Evolutionary conservation across 1,140 invertebrate genomes (phyloP).

Genomic region (Euwallacea similis): DNA sequence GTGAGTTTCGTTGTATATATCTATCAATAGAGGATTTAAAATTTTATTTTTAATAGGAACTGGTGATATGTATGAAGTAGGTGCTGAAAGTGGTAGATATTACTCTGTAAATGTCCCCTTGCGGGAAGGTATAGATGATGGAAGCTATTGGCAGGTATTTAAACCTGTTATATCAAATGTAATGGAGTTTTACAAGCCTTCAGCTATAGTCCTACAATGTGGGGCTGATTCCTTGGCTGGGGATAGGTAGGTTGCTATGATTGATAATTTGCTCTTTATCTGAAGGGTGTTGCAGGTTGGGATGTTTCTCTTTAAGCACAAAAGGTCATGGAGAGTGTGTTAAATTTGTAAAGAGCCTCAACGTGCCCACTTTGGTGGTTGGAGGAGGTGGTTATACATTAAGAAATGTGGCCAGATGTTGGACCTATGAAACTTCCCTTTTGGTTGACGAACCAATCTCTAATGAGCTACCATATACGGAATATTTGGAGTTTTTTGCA

Average conservation of each 20-base stretch:
- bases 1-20: constrained; percentile 22
- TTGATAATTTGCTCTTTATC: constrained; percentile 52
- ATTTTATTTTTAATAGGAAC: constrained; percentile 65
- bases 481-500: constrained; percentile 94
- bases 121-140: constrained; percentile 95
- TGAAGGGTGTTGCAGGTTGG: constrained; percentile 55
- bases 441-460: constrained; percentile 88
- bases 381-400: constrained; percentile 98
- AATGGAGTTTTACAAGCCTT: constrained; percentile 96
- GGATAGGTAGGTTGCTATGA: constrained; percentile 64
- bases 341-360: constrained; percentile 91
- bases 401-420: constrained; percentile 96
- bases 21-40: no score
- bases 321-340: constrained; percentile 97
- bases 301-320: constrained; percentile 86
- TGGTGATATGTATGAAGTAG: constrained; percentile 98
- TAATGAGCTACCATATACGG: constrained; percentile 90
- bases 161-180: constrained; percentile 92
- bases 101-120: constrained; percentile 97
- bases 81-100: constrained; percentile 88
- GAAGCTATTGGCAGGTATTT: constrained; percentile 90
- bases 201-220: constrained; percentile 96
- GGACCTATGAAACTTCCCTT: constrained; percentile 98
- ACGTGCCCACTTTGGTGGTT: constrained; percentile 91
- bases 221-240: constrained; percentile 97